Base-by-base conservation (phyloP, 2,113 vertebrate species). In the Ammodytes marinus region DNA sequence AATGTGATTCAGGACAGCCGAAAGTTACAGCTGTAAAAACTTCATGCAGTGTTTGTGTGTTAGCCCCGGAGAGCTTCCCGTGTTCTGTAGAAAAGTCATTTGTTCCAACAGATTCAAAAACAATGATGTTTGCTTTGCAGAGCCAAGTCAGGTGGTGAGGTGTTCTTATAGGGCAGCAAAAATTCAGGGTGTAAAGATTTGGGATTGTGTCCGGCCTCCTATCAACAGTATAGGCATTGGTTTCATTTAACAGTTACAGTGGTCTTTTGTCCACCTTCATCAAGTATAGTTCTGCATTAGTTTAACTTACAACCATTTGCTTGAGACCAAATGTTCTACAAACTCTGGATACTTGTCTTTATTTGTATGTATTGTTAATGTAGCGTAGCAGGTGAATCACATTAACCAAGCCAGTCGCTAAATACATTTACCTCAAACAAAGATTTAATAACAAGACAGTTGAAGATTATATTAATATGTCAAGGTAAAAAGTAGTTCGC, bases 11-110 rank as follows among this genome's bases (percentile, higher is more conserved):
- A 77, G 6, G 78, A 64, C 6, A 15, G 63, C 8, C 6, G 10
- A 14, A 76, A 61, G 8, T 68, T 58, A 42, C 19, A 70, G n/a
- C n/a, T n/a, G n/a, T n/a, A n/a, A n/a, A n/a, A n/a, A 15, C 71
- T 42, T 70, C 5, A n/a, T 6, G 27, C 12, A 39, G 9, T 57
- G 6, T 17, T n/a, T n/a, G 3, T 17, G 12, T 57, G 71, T 19
- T n/a, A 45, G 65, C 6, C 19, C 0, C 58, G 49, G 15, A 43
- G 54, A 15, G 5, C 49, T 39, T n/a, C 6, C 35, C n/a, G 8
- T 43, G 7, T 52, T 53, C 17, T 47, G 8, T 4, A 13, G 6
- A 39, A 49, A 69, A 42, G 1, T 37, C 6, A 72, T 35, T 64
- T 57, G 45, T 46, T 54, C 35, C n/a, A 69, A 63, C 46, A 40